These are phyloP conservation scores for Thyatira batis DNA, from an alignment of 2,888 invertebrate genomes.

Conservation along the genomic window DNA sequence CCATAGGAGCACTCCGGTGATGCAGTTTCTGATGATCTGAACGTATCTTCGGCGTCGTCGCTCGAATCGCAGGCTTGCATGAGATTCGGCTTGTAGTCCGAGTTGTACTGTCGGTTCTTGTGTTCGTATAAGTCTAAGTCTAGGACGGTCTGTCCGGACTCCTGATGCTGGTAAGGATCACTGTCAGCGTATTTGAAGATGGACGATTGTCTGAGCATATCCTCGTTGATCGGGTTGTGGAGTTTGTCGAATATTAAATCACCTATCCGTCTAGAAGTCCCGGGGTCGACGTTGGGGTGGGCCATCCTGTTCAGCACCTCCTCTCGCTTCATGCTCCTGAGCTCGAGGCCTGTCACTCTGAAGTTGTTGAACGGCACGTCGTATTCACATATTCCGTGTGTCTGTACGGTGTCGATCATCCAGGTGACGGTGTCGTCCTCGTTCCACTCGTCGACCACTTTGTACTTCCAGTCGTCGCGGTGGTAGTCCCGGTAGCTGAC, in stretches of 20 bases:
- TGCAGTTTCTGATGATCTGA: conserved; percentile 63
- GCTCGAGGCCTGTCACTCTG: conserved; percentile 59
- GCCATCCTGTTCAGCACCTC: conserved; percentile 63
- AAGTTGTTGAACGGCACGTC: conserved; percentile 74
- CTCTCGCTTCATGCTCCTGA: conserved; percentile 62
- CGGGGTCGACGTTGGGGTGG: conserved; percentile 57
- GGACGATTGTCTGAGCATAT: conserved; percentile 54
- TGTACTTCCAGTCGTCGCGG: conserved; percentile 78
- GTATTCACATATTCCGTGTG: conserved; percentile 62
- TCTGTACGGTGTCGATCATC: conserved; percentile 68
- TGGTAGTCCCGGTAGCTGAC: conserved; percentile 62
- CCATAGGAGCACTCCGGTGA: conserved; percentile 69
- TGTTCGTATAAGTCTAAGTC: conserved; percentile 66
- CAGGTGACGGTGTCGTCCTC: conserved; percentile 82
- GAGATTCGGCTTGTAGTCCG: conserved; percentile 64
- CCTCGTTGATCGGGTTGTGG: conserved; percentile 61
- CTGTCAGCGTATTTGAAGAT: conserved; percentile 64
- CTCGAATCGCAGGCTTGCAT: conserved; percentile 63
- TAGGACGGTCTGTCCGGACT: conserved; percentile 57
- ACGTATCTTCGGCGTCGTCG: conserved; percentile 68
- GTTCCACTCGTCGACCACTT: conserved; percentile 79
- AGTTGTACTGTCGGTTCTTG: conserved; percentile 54
- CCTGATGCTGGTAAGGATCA: conserved; percentile 56
- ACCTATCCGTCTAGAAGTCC: conserved; percentile 53
- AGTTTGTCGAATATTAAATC: conserved; percentile 65